phyloP scores from a whole-genome alignment of 35 echinoderm and acorn worm species.

The Heliocidaris tuberculata region DNA sequence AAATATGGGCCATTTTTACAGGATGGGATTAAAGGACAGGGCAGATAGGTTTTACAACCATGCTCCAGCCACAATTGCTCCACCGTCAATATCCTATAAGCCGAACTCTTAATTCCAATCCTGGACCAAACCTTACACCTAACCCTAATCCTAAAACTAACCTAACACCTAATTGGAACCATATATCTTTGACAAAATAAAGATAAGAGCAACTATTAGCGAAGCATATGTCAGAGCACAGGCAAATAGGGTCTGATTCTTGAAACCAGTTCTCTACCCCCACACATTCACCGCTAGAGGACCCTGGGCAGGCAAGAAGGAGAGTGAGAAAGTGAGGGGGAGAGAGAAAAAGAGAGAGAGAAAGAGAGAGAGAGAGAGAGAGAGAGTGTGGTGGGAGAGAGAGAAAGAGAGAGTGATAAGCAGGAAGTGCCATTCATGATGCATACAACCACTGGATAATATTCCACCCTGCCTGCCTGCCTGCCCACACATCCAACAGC shows the following conservation, averaged over 20 bases:
- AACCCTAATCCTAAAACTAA: too few relatives aligned
- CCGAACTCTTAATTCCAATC: too few relatives aligned
- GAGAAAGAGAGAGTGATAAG: background rate
- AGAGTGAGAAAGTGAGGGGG: background rate
- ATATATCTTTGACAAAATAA: too few relatives aligned
- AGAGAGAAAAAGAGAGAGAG: background rate
- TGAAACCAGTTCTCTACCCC: background rate
- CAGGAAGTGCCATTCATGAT: constrained; percentile 32
- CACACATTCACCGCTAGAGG: background rate
- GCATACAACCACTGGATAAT: constrained; percentile 22
- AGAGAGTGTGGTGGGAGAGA: background rate
- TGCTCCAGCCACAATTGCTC: too few relatives aligned
- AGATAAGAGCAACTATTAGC: too few relatives aligned
- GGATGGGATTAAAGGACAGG: background rate
- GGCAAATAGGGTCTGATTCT: background rate
- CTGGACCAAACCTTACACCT: too few relatives aligned
- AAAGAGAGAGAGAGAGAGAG: background rate
- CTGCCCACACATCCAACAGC: constrained; percentile 19
- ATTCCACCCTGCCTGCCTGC: background rate
- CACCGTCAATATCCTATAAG: too few relatives aligned
- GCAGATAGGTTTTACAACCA: background rate
- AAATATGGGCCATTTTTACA: background rate
- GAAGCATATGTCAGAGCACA: too few relatives aligned
- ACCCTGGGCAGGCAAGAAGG: background rate
- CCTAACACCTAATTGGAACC: too few relatives aligned